These are phyloP conservation scores for Blastobasis adustella DNA, from an alignment of 2,888 invertebrate genomes.

Conservation along the genomic window DNA sequence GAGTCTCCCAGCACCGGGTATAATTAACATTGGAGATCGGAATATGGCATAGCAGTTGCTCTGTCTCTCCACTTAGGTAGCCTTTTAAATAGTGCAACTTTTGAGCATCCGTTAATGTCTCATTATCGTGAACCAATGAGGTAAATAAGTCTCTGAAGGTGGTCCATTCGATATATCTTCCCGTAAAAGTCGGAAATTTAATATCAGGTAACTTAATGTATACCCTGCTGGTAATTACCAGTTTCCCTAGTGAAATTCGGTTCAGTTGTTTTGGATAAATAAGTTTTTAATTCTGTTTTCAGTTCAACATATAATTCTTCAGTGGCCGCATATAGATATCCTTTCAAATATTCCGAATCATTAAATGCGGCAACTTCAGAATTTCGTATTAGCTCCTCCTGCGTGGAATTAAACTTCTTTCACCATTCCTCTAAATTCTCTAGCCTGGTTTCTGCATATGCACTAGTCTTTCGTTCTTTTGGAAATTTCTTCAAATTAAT, in stretches of 20 bases:
- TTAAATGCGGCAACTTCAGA: not conserved
- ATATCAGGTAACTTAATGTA: constrained; percentile 5
- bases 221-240: not conserved
- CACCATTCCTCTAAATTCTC: not conserved
- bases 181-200: constrained; percentile 12
- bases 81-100: constrained; percentile 19
- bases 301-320: not conserved
- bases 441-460: not conserved
- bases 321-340: not conserved
- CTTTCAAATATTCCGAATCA: not conserved
- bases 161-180: constrained; percentile 17
- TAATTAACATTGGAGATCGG: constrained; percentile 14
- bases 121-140: constrained; percentile 17
- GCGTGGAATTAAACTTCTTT: not conserved
- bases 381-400: not conserved
- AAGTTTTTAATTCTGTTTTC: not conserved
- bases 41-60: constrained; percentile 14
- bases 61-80: constrained; percentile 17
- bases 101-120: constrained; percentile 15
- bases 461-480: not conserved
- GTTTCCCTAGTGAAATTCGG: not conserved
- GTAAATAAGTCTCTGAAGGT: constrained; percentile 16
- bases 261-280: not conserved
- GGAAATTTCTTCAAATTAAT: not conserved
- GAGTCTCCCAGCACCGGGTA: constrained; percentile 12